Percentiles rank a stretch among this genome's conserved stretches.
These are phyloP conservation scores for Tachyglossus aculeatus DNA, from an alignment of 2,797 vertebrate genomes.

Conservation along the genomic window DNA sequence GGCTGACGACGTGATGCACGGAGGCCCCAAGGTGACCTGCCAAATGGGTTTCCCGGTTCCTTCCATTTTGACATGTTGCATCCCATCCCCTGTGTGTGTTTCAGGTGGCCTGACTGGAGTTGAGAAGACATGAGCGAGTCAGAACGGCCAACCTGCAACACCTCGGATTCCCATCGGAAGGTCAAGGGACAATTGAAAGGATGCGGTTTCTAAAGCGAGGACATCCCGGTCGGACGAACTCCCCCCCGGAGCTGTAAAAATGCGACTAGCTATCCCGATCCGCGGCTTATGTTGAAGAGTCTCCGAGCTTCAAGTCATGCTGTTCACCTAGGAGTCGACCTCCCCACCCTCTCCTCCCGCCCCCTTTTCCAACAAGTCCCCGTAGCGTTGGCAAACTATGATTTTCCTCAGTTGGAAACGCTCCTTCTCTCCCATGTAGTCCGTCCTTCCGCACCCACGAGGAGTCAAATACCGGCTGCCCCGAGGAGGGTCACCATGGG, in stretches of 20 bases:
- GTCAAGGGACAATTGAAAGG: slow-evolving; percentile 71
- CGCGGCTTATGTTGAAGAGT: slow-evolving; percentile 65
- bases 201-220: slow-evolving; percentile 75
- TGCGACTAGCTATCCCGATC: slow-evolving; percentile 69
- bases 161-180: slow-evolving; percentile 72
- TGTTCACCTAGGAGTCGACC: slow-evolving; percentile 74
- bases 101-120: slow-evolving; percentile 66
- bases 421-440: slow-evolving; percentile 72
- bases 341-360: slow-evolving; percentile 48
- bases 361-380: slow-evolving; percentile 69
- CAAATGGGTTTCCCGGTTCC: no score
- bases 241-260: slow-evolving; percentile 67
- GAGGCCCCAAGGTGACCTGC: no score
- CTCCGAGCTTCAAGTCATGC: slow-evolving; percentile 74
- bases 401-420: slow-evolving; percentile 73
- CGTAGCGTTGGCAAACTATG: slow-evolving; percentile 75
- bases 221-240: slow-evolving; percentile 72
- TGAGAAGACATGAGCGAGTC: slow-evolving; percentile 75
- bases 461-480: slow-evolving; percentile 72
- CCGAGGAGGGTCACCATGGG: slow-evolving; percentile 83
- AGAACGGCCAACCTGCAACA: slow-evolving; percentile 62
- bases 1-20: no score
- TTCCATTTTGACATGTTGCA: no score
- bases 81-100: slow-evolving; percentile 66
- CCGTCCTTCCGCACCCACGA: slow-evolving; percentile 70